These are phyloP conservation scores for Silurus meridionalis DNA, from an alignment of 2,113 vertebrate genomes.

Conservation along the genomic window DNA sequence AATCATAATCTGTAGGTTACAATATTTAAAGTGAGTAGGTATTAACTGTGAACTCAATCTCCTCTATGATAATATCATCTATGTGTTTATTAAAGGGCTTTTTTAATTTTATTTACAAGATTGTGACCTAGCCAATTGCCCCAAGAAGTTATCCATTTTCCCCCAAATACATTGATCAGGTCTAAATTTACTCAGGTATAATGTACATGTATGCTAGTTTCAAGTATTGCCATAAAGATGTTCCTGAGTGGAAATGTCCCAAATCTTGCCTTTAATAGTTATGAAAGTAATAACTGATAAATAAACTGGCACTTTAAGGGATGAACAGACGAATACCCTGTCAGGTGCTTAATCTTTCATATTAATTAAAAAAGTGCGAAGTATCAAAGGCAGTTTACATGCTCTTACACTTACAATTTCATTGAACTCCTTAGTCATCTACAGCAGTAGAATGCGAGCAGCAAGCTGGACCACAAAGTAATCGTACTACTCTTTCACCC, in stretches of 20 bases:
- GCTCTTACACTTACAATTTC: not conserved
- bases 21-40: not conserved
- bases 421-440: slow-evolving; percentile 53
- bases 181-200: slow-evolving; percentile 27
- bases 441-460: slow-evolving; percentile 64
- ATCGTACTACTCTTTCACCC: slow-evolving; percentile 55
- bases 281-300: not conserved
- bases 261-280: slow-evolving; percentile 15
- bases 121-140: not conserved
- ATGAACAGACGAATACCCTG: not conserved
- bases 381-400: slow-evolving; percentile 35
- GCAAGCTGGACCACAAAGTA: slow-evolving; percentile 63
- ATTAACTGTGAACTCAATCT: not conserved
- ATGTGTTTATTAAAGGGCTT: no score
- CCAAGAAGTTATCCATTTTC: not conserved
- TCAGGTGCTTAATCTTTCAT: not conserved
- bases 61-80: no score
- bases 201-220: not conserved
- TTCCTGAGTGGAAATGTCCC: slow-evolving; percentile 22
- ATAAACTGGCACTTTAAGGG: not conserved
- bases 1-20: not conserved
- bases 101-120: not conserved
- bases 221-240: slow-evolving; percentile 9
- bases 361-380: not conserved
- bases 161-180: not conserved